Percentiles rank a stretch among this genome's conserved stretches.
phyloP scores from a whole-genome alignment of 2,797 vertebrate genomes.

The Falco novaeseelandiae region DNA sequence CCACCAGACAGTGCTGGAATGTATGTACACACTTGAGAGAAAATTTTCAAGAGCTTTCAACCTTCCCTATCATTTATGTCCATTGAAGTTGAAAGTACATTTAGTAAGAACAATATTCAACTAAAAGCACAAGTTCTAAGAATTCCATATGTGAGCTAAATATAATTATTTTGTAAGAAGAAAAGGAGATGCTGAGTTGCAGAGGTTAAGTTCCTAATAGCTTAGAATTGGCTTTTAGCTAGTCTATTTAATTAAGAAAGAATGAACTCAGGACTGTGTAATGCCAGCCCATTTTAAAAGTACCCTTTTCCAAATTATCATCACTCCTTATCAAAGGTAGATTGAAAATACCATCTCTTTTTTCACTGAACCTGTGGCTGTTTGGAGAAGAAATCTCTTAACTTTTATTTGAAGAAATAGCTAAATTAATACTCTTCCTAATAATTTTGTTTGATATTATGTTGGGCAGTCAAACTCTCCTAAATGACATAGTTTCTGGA shows the following conservation, averaged over 20 bases:
- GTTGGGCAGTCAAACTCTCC: background rate
- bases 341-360: background rate
- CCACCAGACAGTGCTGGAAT: background rate
- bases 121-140: background rate
- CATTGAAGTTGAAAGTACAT: background rate
- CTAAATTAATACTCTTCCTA: background rate
- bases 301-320: background rate
- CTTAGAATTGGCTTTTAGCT: background rate
- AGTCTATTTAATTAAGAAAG: background rate
- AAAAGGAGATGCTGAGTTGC: background rate
- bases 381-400: background rate
- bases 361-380: background rate
- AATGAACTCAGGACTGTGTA: background rate
- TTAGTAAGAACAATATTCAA: background rate
- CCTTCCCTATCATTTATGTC: background rate
- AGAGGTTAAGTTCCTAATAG: background rate
- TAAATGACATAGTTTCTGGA: background rate
- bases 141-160: background rate
- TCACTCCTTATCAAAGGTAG: background rate
- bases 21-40: background rate
- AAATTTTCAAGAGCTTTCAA: background rate
- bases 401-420: background rate
- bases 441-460: background rate
- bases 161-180: background rate
- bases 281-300: background rate